Evolutionary conservation across 2,113 vertebrate species (phyloP), one percentile per base, ranked within the genome.

Genomic region (Acinonyx jubatus): DNA sequence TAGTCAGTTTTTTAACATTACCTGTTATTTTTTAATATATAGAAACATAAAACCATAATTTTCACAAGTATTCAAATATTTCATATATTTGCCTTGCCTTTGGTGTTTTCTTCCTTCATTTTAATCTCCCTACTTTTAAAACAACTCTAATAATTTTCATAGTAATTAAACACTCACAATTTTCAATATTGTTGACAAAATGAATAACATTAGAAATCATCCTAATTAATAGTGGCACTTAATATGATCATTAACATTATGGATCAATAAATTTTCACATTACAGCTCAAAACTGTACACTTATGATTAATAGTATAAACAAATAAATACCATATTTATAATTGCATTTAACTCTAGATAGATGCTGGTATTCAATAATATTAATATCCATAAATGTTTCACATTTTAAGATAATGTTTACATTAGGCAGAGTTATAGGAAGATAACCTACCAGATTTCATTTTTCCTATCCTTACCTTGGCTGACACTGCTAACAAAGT

Each of bases 221-320:
- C 5, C 63, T 80, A 66, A 85, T 94, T 84, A 33, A 82, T 80
- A 95, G 94, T 68, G 8, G 19, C 13, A 94, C n/a, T 89, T 93
- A 78, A 92, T 1, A 63, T 89, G 25, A 73, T 93, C 6, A 82
- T 85, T 91, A 76, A 95, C 16, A 81, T n/a, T 88, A 88, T 50
- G 16, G 6, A 80, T 76, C 13, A 15, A 90, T 92, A 74, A 4
- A 31, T 31, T 93, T 88, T 74, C 14, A 92, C 1, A 41, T 73
- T 65, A 71, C 1, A 36, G 36, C 38, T 91, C 14, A 88, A 76
- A 88, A 19, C 84, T 79, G 2, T 84, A n/a, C 0, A 73, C 33
- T 36, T 69, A 12, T 87, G 80, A 81, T 78, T 96, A 85, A 57
- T 68, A 81, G 63, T 76, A 52, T 95, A 13, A 88, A 78, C 38